Percentiles rank a stretch among this genome's conserved stretches.
Conservation (phyloP, 2,113 vertebrate species). For the Pelobates fuscus region DNA sequence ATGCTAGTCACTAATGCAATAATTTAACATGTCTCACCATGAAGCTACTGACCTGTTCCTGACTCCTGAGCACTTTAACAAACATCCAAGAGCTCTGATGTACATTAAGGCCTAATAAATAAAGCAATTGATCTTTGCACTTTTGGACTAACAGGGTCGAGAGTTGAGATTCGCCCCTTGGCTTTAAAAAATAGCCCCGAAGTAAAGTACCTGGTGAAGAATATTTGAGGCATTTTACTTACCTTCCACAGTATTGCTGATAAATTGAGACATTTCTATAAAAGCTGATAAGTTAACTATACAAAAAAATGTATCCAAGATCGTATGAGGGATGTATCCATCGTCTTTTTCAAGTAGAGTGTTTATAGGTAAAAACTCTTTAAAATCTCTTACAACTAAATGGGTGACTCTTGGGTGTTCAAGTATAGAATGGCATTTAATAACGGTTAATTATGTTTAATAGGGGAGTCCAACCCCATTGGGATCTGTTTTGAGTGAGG, state of each 20-base stretch:
- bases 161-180: background rate
- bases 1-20: too few relatives aligned
- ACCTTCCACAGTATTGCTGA: slow-evolving; percentile 4
- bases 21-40: slow-evolving; percentile 1
- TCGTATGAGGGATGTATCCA: background rate
- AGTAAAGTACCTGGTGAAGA: slow-evolving; percentile 6
- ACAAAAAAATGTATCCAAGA: too few relatives aligned
- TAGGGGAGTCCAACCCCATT: background rate
- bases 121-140: slow-evolving; percentile 12
- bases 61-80: background rate
- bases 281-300: slow-evolving; percentile 1
- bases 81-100: slow-evolving; percentile 1
- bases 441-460: slow-evolving; percentile 23
- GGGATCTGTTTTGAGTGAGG: background rate
- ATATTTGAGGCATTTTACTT: background rate
- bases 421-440: slow-evolving; percentile 16
- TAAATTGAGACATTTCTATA: slow-evolving; percentile 21
- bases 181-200: slow-evolving; percentile 8
- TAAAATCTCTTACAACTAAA: background rate
- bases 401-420: slow-evolving; percentile 6
- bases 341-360: background rate
- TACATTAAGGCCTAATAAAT: slow-evolving; percentile 14
- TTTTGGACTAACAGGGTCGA: too few relatives aligned
- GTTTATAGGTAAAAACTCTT: background rate
- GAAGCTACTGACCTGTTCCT: slow-evolving; percentile 16